Base-by-base conservation (phyloP, 2,888 invertebrate species). In the Thereva unica region DNA sequence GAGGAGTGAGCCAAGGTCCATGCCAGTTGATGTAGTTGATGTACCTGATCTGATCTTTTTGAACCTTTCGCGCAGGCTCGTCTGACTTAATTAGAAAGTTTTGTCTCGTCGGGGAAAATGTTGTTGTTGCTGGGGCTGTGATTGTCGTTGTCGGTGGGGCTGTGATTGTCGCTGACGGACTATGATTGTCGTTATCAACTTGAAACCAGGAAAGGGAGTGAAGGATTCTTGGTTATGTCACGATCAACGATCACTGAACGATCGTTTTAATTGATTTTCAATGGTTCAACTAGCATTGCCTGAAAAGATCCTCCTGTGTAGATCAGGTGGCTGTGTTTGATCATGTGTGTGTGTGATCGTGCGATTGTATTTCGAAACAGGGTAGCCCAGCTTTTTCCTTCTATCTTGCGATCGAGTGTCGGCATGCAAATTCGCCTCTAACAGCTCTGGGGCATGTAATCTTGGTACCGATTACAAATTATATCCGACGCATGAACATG, bases 401-500 rank as follows among this genome's bases (percentile, higher is more conserved):
- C 47, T 12, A 35, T 10, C 7, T 34, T n/a, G 35, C 38, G 50
- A 50, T 47, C 41, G 45, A 59, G 38, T 45, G 35, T 49, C 52
- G 9, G n/a, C 42, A 56, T 57, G n/a, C 66, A 57, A 66, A 66
- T 66, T 66, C 41, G 35, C 2, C n/a, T 41, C 8, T 6, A 34
- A 40, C 34, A 34, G 42, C 66, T 41, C 6, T 3, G 49, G 57
- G 56, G 45, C 34, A 50, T 55, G 44, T n/a, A 50, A 56, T 56
- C 66, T 56, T 38, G 55, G 44, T 50, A 66, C 50, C 50, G 66
- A 66, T 66, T 66, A 66, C 49, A 56, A 66, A 56, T 66, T 66
- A 56, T 50, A 66, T 35, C 42, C 40, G 56, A 47, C 38, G 37
- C 37, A 47, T 37, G 47, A 47, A 45, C 61, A 52, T 41, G 42